Conservation (phyloP, 2,888 invertebrate genomes). For the Xylota sylvarum region DNA sequence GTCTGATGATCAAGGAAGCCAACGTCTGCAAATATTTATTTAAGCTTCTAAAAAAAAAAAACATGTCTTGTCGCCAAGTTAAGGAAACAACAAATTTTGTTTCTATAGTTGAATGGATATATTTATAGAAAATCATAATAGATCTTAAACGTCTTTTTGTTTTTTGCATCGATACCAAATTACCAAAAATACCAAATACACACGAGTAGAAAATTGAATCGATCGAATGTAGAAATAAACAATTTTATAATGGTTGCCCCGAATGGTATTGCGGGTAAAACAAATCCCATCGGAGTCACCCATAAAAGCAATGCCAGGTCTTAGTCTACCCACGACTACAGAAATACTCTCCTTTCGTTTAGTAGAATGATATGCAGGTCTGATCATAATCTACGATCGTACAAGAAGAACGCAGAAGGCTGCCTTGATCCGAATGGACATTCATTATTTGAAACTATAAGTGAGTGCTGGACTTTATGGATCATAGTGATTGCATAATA, state of each 20-base stretch:
- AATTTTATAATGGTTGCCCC: slow-evolving; percentile 50
- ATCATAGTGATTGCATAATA: not conserved
- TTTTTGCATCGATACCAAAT: not conserved
- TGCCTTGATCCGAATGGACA: slow-evolving; percentile 52
- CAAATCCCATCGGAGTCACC: slow-evolving; percentile 53
- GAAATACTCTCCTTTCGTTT: slow-evolving; percentile 66
- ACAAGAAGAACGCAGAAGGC: slow-evolving; percentile 45
- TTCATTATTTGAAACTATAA: slow-evolving; percentile 28
- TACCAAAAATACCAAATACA: slow-evolving; percentile 11
- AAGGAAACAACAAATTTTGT: not conserved
- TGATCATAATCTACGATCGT: slow-evolving; percentile 70
- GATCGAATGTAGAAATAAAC: slow-evolving; percentile 39
- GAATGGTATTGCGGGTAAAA: slow-evolving; percentile 43
- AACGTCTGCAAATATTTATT: slow-evolving; percentile 67
- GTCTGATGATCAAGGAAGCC: slow-evolving; percentile 50
- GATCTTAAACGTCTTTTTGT: not conserved
- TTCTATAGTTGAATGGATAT: too few relatives aligned
- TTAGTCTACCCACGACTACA: slow-evolving; percentile 52
- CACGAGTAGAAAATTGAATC: slow-evolving; percentile 31
- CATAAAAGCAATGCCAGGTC: slow-evolving; percentile 41
- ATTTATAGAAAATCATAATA: slow-evolving; percentile 4
- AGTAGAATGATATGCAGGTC: slow-evolving; percentile 74
- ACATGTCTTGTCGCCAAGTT: not conserved
- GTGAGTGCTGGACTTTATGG: slow-evolving; percentile 30
- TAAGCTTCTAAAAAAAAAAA: slow-evolving; percentile 67